Evolutionary conservation across 2,888 invertebrate genomes (phyloP).

Genomic region (Apocheima hispidaria): DNA sequence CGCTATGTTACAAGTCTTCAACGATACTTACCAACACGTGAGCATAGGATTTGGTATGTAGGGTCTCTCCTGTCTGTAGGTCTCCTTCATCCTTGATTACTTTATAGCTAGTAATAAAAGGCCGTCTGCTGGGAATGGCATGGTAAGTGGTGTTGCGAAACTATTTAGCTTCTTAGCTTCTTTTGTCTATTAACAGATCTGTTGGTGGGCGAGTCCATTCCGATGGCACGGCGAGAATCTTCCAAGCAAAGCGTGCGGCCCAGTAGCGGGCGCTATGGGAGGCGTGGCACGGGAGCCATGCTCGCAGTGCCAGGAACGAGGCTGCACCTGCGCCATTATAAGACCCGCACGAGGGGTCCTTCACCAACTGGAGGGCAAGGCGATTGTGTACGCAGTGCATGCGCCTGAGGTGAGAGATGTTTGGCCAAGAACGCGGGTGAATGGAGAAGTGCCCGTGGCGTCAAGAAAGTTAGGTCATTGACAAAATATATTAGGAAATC

Average conservation of each 20-base stretch:
- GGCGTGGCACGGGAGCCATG: conserved; percentile 48
- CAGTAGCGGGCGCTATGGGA: conserved; percentile 34
- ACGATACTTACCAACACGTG: conserved; percentile 65
- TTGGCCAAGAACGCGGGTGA: conserved; percentile 11
- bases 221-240: conserved; percentile 60
- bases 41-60: no score
- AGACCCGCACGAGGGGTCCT: conserved; percentile 58
- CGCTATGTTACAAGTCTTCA: conserved; percentile 52
- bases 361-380: conserved; percentile 1
- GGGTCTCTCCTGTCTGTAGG: no score
- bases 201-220: conserved; percentile 58
- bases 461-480: no score
- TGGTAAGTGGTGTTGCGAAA: not conserved
- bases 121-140: not conserved
- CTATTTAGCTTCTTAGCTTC: not conserved
- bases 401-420: conserved; percentile 68
- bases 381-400: conserved; percentile 53
- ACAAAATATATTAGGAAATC: no score
- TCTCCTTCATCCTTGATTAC: no score
- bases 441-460: not conserved
- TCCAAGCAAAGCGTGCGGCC: conserved; percentile 42
- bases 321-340: conserved; percentile 62
- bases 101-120: no score
- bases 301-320: conserved; percentile 50
- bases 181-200: conserved; percentile 49